These are phyloP conservation scores for Variabilichromis moorii DNA, from an alignment of 2,113 vertebrate species.

Conservation along the genomic window DNA sequence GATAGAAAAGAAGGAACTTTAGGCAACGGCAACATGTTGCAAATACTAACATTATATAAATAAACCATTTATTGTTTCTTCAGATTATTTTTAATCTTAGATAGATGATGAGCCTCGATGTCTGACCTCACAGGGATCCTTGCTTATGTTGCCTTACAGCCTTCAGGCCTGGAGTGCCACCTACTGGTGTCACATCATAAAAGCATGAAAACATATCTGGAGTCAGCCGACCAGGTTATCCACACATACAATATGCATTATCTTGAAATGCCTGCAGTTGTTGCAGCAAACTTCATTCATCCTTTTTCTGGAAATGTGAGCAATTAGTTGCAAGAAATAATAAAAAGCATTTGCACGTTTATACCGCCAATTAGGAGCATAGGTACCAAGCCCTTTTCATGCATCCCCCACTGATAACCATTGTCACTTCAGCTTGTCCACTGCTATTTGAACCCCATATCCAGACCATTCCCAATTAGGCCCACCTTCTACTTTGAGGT, in stretches of 20 bases:
- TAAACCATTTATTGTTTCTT: background rate
- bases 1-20: background rate
- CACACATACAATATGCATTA: background rate
- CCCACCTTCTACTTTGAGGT: slow-evolving; percentile 63
- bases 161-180: slow-evolving; percentile 31
- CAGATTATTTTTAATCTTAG: background rate
- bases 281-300: background rate
- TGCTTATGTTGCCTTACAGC: background rate
- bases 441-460: slow-evolving; percentile 60
- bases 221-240: background rate
- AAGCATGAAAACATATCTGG: background rate
- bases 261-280: background rate
- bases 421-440: slow-evolving; percentile 39
- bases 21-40: background rate
- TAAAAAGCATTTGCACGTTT: slow-evolving; percentile 14
- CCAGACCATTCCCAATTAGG: slow-evolving; percentile 67
- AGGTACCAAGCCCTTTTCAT: slow-evolving; percentile 16
- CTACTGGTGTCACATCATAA: slow-evolving; percentile 35
- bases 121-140: background rate
- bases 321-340: slow-evolving; percentile 27
- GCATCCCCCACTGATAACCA: slow-evolving; percentile 22
- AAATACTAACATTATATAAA: background rate
- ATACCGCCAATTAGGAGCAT: slow-evolving; percentile 39
- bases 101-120: background rate
- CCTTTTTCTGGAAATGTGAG: background rate